These are phyloP conservation scores for Gallinago nigripennis DNA, from an alignment of 2,797 vertebrate genomes.

Conservation along the genomic window DNA sequence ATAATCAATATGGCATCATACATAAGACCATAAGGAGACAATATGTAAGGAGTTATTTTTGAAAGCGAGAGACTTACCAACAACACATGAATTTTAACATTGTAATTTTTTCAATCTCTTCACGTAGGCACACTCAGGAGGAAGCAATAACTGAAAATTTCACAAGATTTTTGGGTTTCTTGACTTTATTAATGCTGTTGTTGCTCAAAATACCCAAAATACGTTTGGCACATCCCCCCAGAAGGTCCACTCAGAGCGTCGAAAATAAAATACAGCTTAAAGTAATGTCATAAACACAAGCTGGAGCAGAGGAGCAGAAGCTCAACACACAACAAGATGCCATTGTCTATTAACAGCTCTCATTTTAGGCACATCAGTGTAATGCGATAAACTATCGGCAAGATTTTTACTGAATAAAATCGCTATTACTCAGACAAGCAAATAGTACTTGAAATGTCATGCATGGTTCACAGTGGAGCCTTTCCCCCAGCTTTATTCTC, in stretches of 20 bases:
- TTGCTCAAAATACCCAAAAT: not conserved
- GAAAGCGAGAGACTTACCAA: not conserved
- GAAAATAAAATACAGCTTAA: not conserved
- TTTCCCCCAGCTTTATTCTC: not conserved
- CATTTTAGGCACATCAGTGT: not conserved
- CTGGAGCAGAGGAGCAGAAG: not conserved
- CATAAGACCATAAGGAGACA: not conserved
- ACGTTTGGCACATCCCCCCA: accelerated
- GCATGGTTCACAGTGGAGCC: not conserved
- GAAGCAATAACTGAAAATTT: not conserved
- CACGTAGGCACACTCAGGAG: not conserved
- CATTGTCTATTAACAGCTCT: not conserved
- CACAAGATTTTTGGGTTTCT: not conserved
- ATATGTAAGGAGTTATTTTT: not conserved
- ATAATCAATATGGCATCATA: not conserved
- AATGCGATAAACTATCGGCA: not conserved
- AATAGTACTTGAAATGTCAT: not conserved
- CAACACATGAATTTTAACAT: not conserved
- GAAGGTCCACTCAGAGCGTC: not conserved
- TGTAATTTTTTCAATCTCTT: not conserved
- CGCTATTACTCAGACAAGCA: not conserved
- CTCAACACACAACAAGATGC: not conserved
- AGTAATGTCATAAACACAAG: not conserved
- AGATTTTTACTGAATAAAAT: not conserved
- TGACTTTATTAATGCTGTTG: not conserved